Base-by-base conservation (phyloP, 2,113 vertebrate genomes). In the Menidia beryllina region DNA sequence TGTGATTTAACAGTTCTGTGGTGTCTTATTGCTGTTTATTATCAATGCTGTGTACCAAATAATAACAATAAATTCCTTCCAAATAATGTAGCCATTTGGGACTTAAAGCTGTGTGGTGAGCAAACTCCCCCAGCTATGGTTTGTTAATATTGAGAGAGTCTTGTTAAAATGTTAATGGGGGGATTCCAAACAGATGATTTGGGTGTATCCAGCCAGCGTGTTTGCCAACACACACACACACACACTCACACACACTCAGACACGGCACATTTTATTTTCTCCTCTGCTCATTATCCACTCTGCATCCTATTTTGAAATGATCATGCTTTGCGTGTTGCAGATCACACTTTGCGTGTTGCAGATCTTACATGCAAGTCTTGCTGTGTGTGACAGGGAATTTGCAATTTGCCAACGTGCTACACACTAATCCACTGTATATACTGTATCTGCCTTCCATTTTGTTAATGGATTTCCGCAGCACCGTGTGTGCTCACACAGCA, bases 61-160 rank as follows among this genome's bases (percentile, higher is more conserved):
- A 87, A 86, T 79, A 83, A 87, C 86, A 86, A 88, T 89, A 89
- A 81, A 92, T 92, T 91, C 83, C 82, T 89, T 91, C 86, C 87
- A 90, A 91, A 92, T 90, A 90, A 85, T 85, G 83, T 72, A 66
- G 79, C 68, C 84, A 84, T 80, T 82, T 74, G 86, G 85, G 84
- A 84, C 77, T 77, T 53, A 36, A 68, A 69, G 55, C 79, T 11
- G 74, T 55, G 75, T 74, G 70, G 75, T 88, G 77, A 86, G 79
- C 77, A 66, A 77, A 72, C 60, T 83, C 69, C 70, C 69, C 77
- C 77, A 80, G 82, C 81, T 73, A 83, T 72, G 72, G 67, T 79
- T 72, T 78, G 82, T 91, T 86, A 87, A 85, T 86, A 89, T 83
- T 86, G 69, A 89, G 70, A 75, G 81, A 84, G 63, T 72, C 83